Evolutionary conservation across 2,888 invertebrate species (phyloP).

Genomic region (Phaonia tiefii): DNA sequence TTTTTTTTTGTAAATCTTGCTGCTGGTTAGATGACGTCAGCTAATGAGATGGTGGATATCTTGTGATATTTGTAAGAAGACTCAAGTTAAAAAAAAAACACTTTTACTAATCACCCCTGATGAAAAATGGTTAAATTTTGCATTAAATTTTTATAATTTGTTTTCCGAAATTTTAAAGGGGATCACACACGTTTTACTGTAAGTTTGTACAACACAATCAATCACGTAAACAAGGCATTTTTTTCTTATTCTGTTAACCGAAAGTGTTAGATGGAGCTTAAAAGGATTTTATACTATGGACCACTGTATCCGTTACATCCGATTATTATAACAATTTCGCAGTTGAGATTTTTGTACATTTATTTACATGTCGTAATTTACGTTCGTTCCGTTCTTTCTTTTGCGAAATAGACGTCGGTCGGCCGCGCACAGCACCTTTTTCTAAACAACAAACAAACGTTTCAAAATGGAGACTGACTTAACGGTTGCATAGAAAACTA

Average conservation of each 20-base stretch:
- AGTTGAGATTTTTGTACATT: too few relatives aligned
- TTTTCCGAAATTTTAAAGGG: background rate
- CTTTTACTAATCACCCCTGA: constrained; percentile 26
- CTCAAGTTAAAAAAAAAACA: background rate
- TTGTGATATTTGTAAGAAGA: too few relatives aligned
- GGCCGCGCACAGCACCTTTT: constrained; percentile 57
- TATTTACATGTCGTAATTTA: too few relatives aligned
- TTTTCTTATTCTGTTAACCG: background rate
- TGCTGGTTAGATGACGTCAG: constrained; percentile 19
- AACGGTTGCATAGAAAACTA: constrained; percentile 67
- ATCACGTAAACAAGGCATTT: background rate
- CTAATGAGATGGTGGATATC: background rate
- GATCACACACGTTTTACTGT: background rate
- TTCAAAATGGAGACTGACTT: constrained; percentile 67
- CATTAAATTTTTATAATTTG: constrained; percentile 1
- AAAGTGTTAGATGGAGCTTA: background rate
- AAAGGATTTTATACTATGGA: too few relatives aligned
- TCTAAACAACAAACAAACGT: constrained; percentile 60
- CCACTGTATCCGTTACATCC: background rate
- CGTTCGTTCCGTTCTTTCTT: background rate
- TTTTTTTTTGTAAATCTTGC: background rate
- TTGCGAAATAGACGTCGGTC: constrained; percentile 1
- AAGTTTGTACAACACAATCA: background rate
- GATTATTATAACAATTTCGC: background rate
- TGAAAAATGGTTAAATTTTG: background rate